Conservation (phyloP, 2,797 vertebrate genomes). For the Rhinoraja longicauda region DNA sequence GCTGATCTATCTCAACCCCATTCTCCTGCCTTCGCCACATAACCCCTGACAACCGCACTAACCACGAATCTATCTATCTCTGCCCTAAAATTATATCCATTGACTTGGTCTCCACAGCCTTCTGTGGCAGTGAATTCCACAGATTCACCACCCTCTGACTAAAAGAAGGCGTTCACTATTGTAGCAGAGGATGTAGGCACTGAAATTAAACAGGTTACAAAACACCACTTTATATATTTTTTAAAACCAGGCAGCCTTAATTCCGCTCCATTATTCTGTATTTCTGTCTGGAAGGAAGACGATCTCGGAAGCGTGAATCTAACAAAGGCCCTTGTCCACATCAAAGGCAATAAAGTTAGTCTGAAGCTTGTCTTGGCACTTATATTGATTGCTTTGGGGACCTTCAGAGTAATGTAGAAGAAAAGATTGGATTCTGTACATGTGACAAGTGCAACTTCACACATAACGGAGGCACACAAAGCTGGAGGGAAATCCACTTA, state of each 20-base stretch:
- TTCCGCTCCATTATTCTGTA: not conserved
- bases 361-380: not conserved
- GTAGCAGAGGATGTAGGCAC: not conserved
- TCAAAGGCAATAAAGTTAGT: not conserved
- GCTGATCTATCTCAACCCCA: too few species aligned
- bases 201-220: not conserved
- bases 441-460: not conserved
- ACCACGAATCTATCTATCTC: too few species aligned
- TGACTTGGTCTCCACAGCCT: too few species aligned
- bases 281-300: not conserved
- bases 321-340: not conserved
- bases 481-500: not conserved
- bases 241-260: not conserved
- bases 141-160: too few species aligned
- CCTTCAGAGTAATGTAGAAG: constrained; percentile 2
- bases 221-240: too few species aligned
- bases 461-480: not conserved
- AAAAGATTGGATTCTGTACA: not conserved
- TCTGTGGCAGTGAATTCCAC: too few species aligned
- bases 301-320: not conserved
- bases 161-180: not conserved
- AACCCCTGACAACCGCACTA: too few species aligned
- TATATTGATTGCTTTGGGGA: not conserved
- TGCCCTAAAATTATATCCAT: too few species aligned
- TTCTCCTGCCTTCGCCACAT: too few species aligned